Base-by-base conservation (phyloP, 2,888 invertebrate genomes). In the Tetanocera ferruginea region DNA sequence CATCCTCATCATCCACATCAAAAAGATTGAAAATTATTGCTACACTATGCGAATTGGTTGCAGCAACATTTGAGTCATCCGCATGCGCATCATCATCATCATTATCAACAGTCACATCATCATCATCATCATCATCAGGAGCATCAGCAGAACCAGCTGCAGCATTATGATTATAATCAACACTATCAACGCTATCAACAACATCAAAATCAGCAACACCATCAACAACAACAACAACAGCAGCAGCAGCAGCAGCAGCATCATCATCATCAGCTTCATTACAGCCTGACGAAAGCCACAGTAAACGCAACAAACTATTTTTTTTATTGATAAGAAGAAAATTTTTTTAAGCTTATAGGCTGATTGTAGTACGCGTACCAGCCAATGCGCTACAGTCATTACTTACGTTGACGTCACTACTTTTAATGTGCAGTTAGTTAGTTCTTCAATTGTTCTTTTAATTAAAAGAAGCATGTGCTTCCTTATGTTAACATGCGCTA, bases 21-120 rank as follows among this genome's bases (percentile, higher is more conserved):
- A 81, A 87, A 87, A 82, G 87, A 87, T 87, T 87, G 87, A 87
- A 87, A 87, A 83, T 87, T 86, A 82, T 83, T 87, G 85, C 82
- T 86, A 79, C 87, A 87, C 77, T 85, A 87, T 82, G 87, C 88
- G 82, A 86, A 87, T 85, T 87, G 87, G 87, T 86, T 88, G 80
- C 86, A 83, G n/a, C 80, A 81, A 14, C 83, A 83, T 76, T 78
- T 67, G 67, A 67, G 81, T 76, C 79, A 77, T 64, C 82, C 82
- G 70, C 82, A 82, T 49, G 74, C 78, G 64, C 80, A 77, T 79
- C 86, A 84, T 75, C 82, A 81, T 31, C 80, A 82, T 55, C 80
- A 83, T 49, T 80, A 79, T 11, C 83, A 83, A 75, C 81, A 81
- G 70, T 73, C 75, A 69, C 76, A 76, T 55, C 79, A 80, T 43